phyloP scores from a whole-genome alignment of 2,888 invertebrate species.

The Sphecodes monilicornis region DNA sequence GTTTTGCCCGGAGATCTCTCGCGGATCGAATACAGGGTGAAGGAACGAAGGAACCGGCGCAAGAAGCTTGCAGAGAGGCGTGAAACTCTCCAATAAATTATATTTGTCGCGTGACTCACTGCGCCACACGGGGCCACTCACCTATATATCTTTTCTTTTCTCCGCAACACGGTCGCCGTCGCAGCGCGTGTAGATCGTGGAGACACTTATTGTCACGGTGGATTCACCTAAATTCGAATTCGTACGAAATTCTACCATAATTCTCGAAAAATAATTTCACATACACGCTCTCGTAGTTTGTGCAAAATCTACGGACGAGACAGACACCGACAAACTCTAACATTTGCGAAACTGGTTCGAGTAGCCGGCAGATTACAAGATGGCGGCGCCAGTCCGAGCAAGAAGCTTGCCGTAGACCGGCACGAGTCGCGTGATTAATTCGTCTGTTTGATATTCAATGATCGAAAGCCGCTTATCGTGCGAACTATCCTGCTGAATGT shows the following conservation, averaged over 20 bases:
- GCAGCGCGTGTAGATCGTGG: background rate
- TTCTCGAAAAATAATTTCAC: background rate
- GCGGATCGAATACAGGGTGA: slow-evolving; percentile 7
- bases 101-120: slow-evolving; percentile 59
- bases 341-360: background rate
- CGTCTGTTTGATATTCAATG: slow-evolving; percentile 12
- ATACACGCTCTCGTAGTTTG: background rate
- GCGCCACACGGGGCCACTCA: slow-evolving; percentile 46
- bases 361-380: background rate
- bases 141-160: slow-evolving; percentile 36
- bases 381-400: background rate
- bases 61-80: slow-evolving; percentile 49
- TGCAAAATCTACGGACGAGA: background rate
- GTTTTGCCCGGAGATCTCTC: slow-evolving; percentile 13
- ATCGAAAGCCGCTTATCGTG: slow-evolving; percentile 45
- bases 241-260: background rate
- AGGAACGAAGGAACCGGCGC: slow-evolving; percentile 5
- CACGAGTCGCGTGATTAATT: slow-evolving; percentile 39
- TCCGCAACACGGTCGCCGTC: background rate
- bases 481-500: background rate
- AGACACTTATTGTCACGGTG: background rate
- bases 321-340: background rate
- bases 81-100: slow-evolving; percentile 55
- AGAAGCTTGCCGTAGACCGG: background rate
- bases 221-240: background rate